Evolutionary conservation across 30 jellyfish, hydroid and myxozoan genomes (phyloP), one percentile per base, ranked within the genome.

Genomic region (Hydra vulgaris): DNA sequence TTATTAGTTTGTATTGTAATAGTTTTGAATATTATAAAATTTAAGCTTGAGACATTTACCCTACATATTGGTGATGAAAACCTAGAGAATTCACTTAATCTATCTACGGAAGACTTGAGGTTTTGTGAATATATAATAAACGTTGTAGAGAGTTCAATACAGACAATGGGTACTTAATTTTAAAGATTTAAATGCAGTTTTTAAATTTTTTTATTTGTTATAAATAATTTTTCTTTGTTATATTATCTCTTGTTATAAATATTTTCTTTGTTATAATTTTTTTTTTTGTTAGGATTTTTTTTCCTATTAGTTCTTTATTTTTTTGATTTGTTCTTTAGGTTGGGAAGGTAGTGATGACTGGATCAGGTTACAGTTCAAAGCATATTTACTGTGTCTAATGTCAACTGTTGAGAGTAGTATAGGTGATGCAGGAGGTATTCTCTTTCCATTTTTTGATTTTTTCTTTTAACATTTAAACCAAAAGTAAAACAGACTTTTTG

Each of bases 291-390:
- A 3, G n/a, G n/a, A n/a, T n/a, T n/a, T n/a, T n/a, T n/a, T n/a
- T n/a, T n/a, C n/a, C n/a, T n/a, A n/a, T n/a, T n/a, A n/a, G n/a
- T n/a, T n/a, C n/a, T n/a, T n/a, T n/a, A n/a, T n/a, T n/a, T n/a
- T n/a, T n/a, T n/a, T n/a, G n/a, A n/a, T n/a, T n/a, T n/a, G n/a
- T n/a, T n/a, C n/a, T 76, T 20, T 70, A 91, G 97, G 89, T n/a
- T 91, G 97, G 97, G 97, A 91, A 86, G 97, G 97, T 26, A 83
- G 96, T 71, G 97, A 91, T 79, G 97, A 91, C 25, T 91, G 97
- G 97, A 67, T 91, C 17, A 84, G 97, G 24, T 53, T 86, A 0
- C 97, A 91, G 26, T 91, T 91, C 82, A 91, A 91, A 71, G 89
- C 89, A 26, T 91, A 91, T 74, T 15, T 91, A 1, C 75, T 91